Conservation (phyloP, 2,888 invertebrate genomes). For the Amaurobius ferox region DNA sequence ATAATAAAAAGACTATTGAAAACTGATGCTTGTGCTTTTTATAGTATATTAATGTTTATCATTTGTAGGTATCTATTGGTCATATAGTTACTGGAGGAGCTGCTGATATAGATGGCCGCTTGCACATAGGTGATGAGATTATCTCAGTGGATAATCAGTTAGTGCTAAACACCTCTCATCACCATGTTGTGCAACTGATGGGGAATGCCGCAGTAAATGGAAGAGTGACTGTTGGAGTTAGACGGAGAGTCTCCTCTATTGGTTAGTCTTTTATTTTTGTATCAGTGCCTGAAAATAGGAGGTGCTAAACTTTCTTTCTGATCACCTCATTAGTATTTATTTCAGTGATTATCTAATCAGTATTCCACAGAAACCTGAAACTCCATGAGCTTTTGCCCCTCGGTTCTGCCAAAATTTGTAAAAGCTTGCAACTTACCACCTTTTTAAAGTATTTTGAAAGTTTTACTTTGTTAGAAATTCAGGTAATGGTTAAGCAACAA, state of each 20-base stretch:
- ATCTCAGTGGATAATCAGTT: constrained; percentile 93
- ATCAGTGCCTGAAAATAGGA: no score
- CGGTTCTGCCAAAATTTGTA: no score
- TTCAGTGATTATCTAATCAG: no score
- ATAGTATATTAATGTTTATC: constrained; percentile 76
- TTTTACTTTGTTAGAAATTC: no score
- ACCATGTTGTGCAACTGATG: constrained; percentile 94
- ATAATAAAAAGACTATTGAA: background rate
- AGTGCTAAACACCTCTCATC: constrained; percentile 91
- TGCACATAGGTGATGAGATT: constrained; percentile 95
- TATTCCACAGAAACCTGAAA: no score
- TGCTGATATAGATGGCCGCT: constrained; percentile 92
- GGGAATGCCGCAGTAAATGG: constrained; percentile 91
- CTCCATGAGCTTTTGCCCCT: no score
- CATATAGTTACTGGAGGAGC: constrained; percentile 97
- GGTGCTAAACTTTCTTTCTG: no score
- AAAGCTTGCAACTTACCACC: no score
- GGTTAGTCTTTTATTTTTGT: constrained; percentile 41
- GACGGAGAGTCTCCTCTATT: constrained; percentile 80
- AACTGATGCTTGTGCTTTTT: background rate
- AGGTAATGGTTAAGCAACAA: no score
- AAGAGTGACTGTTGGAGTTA: constrained; percentile 87
- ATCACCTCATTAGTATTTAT: no score
- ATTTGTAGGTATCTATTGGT: constrained; percentile 95
- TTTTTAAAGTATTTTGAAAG: no score